These are phyloP conservation scores for Limanda limanda DNA, from an alignment of 2,113 vertebrate genomes.

Conservation along the genomic window DNA sequence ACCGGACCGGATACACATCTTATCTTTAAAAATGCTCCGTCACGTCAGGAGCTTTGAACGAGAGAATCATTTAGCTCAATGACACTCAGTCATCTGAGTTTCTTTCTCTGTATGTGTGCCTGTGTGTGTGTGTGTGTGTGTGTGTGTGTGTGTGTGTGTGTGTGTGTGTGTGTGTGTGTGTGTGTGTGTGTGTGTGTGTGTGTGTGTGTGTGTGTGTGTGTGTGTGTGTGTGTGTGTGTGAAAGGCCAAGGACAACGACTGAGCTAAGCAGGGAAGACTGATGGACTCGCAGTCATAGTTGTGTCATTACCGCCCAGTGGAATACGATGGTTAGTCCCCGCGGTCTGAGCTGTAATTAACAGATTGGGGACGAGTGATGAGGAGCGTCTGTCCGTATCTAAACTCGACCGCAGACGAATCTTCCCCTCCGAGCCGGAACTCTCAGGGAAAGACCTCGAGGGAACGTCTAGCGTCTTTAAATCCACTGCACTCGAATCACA, in stretches of 20 bases:
- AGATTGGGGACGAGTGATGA: constrained; percentile 42
- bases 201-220: background rate
- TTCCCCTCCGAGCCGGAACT: constrained; percentile 37
- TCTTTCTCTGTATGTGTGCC: constrained; percentile 10
- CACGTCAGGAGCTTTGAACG: constrained; percentile 28
- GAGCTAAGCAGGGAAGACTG: constrained; percentile 67
- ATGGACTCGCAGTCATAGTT: constrained; percentile 65
- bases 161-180: background rate
- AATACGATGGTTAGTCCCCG: constrained; percentile 69
- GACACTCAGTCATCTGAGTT: constrained; percentile 38
- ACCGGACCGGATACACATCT: background rate
- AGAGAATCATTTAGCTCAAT: constrained; percentile 41
- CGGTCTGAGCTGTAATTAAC: constrained; percentile 61
- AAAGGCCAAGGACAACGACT: constrained; percentile 66
- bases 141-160: background rate
- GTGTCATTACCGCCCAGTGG: constrained; percentile 73
- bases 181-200: background rate
- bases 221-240: constrained; percentile 3
- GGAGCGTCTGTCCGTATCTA: constrained; percentile 37
- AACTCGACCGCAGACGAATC: background rate
- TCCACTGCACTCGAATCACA: no score
- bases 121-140: constrained; percentile 1
- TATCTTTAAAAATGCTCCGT: constrained; percentile 15
- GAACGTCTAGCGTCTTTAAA: background rate
- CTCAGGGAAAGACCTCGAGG: constrained; percentile 2